Evolutionary conservation across 1,140 invertebrate genomes (phyloP).

Genomic region (Eupristina koningsbergeri): DNA sequence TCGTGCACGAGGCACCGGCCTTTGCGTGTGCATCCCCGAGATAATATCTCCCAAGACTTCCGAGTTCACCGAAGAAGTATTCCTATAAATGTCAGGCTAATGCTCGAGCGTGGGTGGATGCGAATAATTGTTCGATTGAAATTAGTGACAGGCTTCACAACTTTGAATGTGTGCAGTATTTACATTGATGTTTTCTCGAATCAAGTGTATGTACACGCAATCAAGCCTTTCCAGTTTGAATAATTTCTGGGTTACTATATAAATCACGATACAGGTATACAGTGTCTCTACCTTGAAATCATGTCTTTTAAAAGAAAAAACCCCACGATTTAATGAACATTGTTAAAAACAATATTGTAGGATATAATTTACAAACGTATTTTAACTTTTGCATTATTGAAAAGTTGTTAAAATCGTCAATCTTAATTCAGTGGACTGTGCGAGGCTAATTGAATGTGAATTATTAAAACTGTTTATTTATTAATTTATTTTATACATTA

Average conservation of each 20-base stretch:
- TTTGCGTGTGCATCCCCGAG: too few relatives aligned
- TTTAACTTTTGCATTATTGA: too few relatives aligned
- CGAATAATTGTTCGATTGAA: neutral
- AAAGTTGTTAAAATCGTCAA: too few relatives aligned
- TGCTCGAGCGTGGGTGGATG: neutral
- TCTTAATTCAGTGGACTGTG: too few relatives aligned
- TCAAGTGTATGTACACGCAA: too few relatives aligned
- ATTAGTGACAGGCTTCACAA: neutral
- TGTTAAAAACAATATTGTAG: too few relatives aligned
- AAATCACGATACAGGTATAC: neutral
- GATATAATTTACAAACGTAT: too few relatives aligned
- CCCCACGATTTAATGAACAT: too few relatives aligned
- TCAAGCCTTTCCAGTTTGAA: neutral
- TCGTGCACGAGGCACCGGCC: neutral
- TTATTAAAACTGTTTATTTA: too few relatives aligned
- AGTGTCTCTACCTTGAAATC: neutral
- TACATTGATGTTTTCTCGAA: too few relatives aligned
- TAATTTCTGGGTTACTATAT: neutral
- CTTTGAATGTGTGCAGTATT: neutral
- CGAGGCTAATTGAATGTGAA: too few relatives aligned
- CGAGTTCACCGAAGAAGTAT: neutral
- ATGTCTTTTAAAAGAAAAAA: neutral
- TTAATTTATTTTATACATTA: too few relatives aligned
- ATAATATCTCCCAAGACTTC: neutral
- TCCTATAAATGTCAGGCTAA: neutral